Evolutionary conservation across 2,797 vertebrate species (phyloP).

Genomic region (Sciurus carolinensis): DNA sequence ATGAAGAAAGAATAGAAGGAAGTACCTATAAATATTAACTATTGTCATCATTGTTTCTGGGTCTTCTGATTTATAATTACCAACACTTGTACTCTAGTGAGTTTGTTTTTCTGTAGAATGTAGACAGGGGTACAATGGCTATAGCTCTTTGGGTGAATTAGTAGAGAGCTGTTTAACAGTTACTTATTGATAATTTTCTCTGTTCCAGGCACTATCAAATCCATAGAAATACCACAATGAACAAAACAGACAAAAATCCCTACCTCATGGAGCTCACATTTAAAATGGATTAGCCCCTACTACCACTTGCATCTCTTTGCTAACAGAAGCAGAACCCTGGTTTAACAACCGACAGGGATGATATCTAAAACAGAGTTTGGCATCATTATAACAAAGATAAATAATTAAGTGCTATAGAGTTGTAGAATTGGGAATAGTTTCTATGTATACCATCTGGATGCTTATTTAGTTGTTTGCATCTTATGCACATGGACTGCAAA

Average conservation of each 20-base stretch:
- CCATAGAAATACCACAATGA: neutral
- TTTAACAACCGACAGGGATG: neutral
- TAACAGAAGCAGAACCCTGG: neutral
- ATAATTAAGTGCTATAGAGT: neutral
- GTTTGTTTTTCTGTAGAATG: conserved; percentile 2
- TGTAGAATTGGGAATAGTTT: neutral
- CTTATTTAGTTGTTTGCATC: neutral
- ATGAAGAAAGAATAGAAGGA: neutral
- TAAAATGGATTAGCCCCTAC: neutral
- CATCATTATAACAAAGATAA: neutral
- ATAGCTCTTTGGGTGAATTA: neutral
- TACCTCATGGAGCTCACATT: neutral
- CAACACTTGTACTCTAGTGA: neutral
- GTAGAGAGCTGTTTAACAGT: neutral
- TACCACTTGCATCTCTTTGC: neutral
- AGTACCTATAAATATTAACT: neutral
- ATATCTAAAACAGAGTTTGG: neutral
- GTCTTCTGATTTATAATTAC: neutral
- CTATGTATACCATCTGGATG: neutral
- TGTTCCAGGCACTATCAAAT: neutral
- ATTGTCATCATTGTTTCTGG: neutral
- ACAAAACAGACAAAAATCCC: neutral
- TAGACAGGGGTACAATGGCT: neutral
- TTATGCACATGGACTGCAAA: neutral
- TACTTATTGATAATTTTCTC: neutral